phyloP scores from a whole-genome alignment of 2,113 vertebrate species.

The Otis tarda region DNA sequence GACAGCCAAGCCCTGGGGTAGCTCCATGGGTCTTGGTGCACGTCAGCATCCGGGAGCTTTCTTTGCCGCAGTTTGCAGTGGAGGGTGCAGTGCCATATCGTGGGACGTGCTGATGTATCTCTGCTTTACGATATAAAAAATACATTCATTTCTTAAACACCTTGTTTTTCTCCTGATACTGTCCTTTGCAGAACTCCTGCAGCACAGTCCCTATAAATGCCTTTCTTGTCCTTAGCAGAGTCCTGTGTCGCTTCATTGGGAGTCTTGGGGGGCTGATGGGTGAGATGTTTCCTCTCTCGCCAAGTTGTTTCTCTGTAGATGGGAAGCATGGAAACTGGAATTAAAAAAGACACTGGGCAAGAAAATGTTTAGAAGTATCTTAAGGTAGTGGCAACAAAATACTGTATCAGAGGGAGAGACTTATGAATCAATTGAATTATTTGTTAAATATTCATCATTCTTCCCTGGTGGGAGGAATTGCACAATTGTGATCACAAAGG shows the following conservation, averaged over 20 bases:
- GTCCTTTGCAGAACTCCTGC: not conserved
- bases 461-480: not conserved
- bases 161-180: not conserved
- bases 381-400: not conserved
- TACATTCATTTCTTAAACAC: not conserved
- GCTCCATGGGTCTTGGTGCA: fast-evolving
- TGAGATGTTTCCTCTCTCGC: not conserved
- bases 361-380: not conserved
- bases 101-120: not conserved
- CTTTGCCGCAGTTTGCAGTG: not conserved
- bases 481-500: fast-evolving
- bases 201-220: not conserved
- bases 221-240: not conserved
- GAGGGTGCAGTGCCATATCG: fast-evolving
- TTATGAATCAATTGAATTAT: not conserved
- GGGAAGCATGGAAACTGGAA: not conserved
- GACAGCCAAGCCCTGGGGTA: not conserved
- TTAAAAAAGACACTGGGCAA: not conserved
- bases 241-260: fast-evolving
- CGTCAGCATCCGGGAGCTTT: not conserved
- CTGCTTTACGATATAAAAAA: not conserved
- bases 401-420: not conserved
- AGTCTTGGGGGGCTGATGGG: not conserved
- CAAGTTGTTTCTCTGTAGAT: not conserved
- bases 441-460: not conserved